phyloP scores from a whole-genome alignment of 2,113 vertebrate species.

The Ardeotis arabs region DNA sequence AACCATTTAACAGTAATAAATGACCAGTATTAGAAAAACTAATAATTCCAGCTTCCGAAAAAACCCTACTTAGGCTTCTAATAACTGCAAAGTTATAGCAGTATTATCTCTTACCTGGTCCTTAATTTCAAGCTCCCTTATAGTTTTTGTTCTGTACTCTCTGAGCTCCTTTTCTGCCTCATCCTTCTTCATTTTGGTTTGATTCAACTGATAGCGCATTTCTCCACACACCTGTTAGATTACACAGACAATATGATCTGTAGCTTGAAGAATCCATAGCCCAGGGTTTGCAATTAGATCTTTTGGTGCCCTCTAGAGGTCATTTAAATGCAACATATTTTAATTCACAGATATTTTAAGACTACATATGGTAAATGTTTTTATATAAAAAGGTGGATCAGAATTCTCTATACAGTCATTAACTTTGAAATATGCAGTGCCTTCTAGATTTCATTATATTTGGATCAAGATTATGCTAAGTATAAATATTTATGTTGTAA shows the following conservation, averaged over 20 bases:
- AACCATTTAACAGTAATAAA: slow-evolving; percentile 59
- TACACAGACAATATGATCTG: slow-evolving; percentile 63
- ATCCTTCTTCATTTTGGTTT: slow-evolving; percentile 88
- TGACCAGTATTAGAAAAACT: slow-evolving; percentile 47
- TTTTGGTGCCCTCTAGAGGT: slow-evolving; percentile 80
- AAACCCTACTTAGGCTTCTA: slow-evolving; percentile 41
- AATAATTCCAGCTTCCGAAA: slow-evolving; percentile 56
- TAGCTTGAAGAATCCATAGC: slow-evolving; percentile 42
- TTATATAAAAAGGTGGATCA: slow-evolving; percentile 17
- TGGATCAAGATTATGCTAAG: slow-evolving; percentile 11
- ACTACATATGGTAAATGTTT: background rate
- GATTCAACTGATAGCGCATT: slow-evolving; percentile 88
- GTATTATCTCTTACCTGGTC: slow-evolving; percentile 83
- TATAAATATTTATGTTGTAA: slow-evolving; percentile 49
- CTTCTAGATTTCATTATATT: slow-evolving; percentile 38
- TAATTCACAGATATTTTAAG: slow-evolving; percentile 17
- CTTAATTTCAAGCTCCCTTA: slow-evolving; percentile 85
- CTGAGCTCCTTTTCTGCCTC: slow-evolving; percentile 90
- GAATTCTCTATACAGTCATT: background rate
- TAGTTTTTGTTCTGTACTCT: slow-evolving; percentile 84
- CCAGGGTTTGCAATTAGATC: slow-evolving; percentile 63
- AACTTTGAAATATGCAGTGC: slow-evolving; percentile 6
- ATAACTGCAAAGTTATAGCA: slow-evolving; percentile 55
- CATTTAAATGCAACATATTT: slow-evolving; percentile 8
- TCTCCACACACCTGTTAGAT: slow-evolving; percentile 89